A percentile compares a stretch with the other conserved stretches of the same genome.
Conservation (phyloP, 2,888 invertebrate genomes). For the Drosophila robusta region DNA sequence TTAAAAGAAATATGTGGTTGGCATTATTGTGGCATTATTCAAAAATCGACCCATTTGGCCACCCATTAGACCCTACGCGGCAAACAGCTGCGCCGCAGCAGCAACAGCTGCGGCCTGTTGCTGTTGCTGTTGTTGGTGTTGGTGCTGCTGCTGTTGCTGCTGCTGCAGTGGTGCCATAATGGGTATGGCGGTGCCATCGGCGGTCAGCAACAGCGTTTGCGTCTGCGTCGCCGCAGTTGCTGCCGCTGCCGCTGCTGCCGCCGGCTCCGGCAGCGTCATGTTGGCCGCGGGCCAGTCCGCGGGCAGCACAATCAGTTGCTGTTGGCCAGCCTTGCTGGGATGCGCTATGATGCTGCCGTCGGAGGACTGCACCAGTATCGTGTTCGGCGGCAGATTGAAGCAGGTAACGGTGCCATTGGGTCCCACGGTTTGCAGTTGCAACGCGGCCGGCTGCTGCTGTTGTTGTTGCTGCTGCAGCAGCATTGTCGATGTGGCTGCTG, state of each 20-base stretch:
- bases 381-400: slow-evolving; percentile 81
- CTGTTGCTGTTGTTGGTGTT: slow-evolving; percentile 70
- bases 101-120: slow-evolving; percentile 75
- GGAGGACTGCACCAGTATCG: slow-evolving; percentile 80
- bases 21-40: slow-evolving; percentile 82
- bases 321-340: slow-evolving; percentile 75
- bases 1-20: slow-evolving; percentile 83
- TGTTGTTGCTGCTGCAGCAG: slow-evolving; percentile 36
- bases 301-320: slow-evolving; percentile 77
- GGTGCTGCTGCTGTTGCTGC: slow-evolving; percentile 60
- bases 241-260: slow-evolving; percentile 37
- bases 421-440: slow-evolving; percentile 80
- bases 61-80: slow-evolving; percentile 83
- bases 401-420: slow-evolving; percentile 82
- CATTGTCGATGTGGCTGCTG: slow-evolving; percentile 41
- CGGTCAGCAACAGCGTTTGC: slow-evolving; percentile 75
- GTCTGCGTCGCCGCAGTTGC: slow-evolving; percentile 32
- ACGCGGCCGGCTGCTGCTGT: slow-evolving; percentile 52
- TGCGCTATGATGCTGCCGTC: slow-evolving; percentile 79
- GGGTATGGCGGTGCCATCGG: slow-evolving; percentile 78
- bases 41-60: slow-evolving; percentile 84
- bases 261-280: slow-evolving; percentile 35
- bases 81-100: slow-evolving; percentile 77
- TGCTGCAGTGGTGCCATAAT: slow-evolving; percentile 66
- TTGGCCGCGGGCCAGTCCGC: slow-evolving; percentile 64